Base-by-base conservation (phyloP, 2,888 invertebrate species). In the Eubasilissa splendida region DNA sequence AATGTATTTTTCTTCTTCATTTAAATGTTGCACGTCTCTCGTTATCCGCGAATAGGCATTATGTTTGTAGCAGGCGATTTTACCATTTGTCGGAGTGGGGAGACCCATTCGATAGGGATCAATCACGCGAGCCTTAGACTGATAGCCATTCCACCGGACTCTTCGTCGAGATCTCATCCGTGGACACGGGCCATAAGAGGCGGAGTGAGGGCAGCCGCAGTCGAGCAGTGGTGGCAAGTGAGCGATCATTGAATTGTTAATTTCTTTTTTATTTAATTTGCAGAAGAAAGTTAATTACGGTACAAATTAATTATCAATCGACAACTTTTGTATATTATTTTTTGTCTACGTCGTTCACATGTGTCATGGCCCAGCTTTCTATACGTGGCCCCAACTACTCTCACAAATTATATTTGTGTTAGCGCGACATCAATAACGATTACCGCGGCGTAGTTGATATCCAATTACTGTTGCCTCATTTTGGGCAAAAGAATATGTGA, bases 121-220 rank as follows among this genome's bases (percentile, higher is more conserved):
- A 53, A 50, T 66, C 50, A 14, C 50, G 31, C 52, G 52, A 52
- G n/a, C 50, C 68, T 10, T 42, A 52, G 11, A 50, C 52, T 11
- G 59, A 31, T 4, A 79, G 53, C 4, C 63, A 76, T 10, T 87
- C 87, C 80, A 87, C 88, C 65, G 22, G 22, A 10, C 33, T 56
- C 31, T 71, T 71, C 22, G 86, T 87, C 86, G 93, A 93, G 0
- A 92, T 88, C 85, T 91, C 91, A 80, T 89, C 87, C 85, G 93
- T 93, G 93, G 83, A 91, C 90, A 68, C 90, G 87, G 86, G 87
- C 92, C 92, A 85, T 90, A 90, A 0, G 93, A 91, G 81, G 94
- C 88, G 0, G 90, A 88, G 77, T 91, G 90, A 0, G 94, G 93
- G 84, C 92, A 92, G 85, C 93, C 92, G 85, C 93, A 93, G 83